Percentiles rank a stretch among this genome's conserved stretches.
Evolutionary conservation across 2,888 invertebrate genomes (phyloP).

Genomic region (Dryadula phaetusa): DNA sequence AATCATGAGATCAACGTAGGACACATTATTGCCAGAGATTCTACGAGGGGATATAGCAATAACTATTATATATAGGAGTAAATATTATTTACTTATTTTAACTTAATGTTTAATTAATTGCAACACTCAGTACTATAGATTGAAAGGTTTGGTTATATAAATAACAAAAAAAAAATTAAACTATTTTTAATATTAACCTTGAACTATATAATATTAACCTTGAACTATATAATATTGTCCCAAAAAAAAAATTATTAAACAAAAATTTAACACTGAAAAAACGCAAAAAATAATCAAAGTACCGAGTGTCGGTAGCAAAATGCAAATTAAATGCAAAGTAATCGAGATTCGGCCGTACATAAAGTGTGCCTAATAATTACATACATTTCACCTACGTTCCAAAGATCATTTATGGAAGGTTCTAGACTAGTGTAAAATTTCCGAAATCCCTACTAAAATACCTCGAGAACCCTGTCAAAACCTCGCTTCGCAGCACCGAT

Average conservation of each 20-base stretch:
- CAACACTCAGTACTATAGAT: constrained; percentile 17
- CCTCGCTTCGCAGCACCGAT: constrained; percentile 74
- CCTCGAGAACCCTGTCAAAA: constrained; percentile 67
- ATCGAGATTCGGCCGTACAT: constrained; percentile 2
- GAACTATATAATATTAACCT: too few species aligned
- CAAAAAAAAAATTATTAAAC: too few species aligned
- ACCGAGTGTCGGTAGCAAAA: not conserved
- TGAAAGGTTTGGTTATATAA: too few species aligned
- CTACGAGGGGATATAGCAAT: constrained; percentile 35
- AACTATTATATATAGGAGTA: not conserved
- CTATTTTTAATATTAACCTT: too few species aligned
- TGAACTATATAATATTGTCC: too few species aligned
- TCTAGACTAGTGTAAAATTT: constrained; percentile 50
- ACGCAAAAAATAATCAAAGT: not conserved
- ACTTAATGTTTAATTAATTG: constrained; percentile 13
- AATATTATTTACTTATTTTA: constrained; percentile 17
- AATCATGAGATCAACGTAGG: constrained; percentile 70
- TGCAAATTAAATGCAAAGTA: constrained; percentile 5
- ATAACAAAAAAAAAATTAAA: constrained; percentile 1
- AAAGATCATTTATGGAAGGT: constrained; percentile 67
- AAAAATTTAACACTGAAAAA: too few species aligned
- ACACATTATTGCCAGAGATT: constrained; percentile 53
- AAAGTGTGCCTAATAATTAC: not conserved
- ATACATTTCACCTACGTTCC: constrained; percentile 55
- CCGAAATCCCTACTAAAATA: constrained; percentile 49